Evolutionary conservation across 2,797 vertebrate genomes (phyloP).

Genomic region (Synaphobranchus kaupii): DNA sequence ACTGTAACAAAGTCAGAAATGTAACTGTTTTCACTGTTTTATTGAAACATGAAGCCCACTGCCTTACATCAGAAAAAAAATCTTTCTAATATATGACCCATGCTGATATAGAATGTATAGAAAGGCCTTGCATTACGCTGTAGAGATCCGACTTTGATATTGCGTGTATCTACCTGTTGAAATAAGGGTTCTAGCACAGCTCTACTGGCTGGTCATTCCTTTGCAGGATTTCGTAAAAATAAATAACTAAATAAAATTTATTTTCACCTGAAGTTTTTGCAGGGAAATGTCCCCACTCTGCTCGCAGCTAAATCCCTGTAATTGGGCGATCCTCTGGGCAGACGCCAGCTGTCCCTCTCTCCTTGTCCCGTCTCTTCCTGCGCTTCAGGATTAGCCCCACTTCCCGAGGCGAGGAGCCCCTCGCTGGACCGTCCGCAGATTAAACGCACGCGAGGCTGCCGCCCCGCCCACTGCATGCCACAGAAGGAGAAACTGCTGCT

Average conservation of each 20-base stretch:
- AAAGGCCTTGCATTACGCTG: not conserved
- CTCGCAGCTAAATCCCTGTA: slow-evolving; percentile 53
- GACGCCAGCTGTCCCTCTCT: slow-evolving; percentile 73
- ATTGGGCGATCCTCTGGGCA: slow-evolving; percentile 69
- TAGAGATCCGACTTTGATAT: not conserved
- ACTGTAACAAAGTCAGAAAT: not conserved
- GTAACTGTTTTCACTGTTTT: not conserved
- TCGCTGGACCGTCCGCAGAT: not conserved
- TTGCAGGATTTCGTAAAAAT: too few species aligned
- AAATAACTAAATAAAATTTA: too few species aligned
- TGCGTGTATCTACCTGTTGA: not conserved
- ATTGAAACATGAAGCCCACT: not conserved
- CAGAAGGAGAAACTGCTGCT: not conserved
- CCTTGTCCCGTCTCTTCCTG: slow-evolving; percentile 48
- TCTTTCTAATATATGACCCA: not conserved
- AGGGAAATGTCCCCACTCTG: slow-evolving; percentile 13
- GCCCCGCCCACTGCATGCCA: not conserved
- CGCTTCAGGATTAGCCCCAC: slow-evolving; percentile 37
- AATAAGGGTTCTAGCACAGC: not conserved
- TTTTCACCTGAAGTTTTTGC: not conserved
- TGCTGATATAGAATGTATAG: not conserved
- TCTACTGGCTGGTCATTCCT: not conserved
- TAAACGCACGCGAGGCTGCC: not conserved
- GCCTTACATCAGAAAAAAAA: not conserved
- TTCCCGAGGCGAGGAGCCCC: slow-evolving; percentile 5